Conservation (phyloP, 1,140 invertebrate genomes). For the Zaprionus africanus region DNA sequence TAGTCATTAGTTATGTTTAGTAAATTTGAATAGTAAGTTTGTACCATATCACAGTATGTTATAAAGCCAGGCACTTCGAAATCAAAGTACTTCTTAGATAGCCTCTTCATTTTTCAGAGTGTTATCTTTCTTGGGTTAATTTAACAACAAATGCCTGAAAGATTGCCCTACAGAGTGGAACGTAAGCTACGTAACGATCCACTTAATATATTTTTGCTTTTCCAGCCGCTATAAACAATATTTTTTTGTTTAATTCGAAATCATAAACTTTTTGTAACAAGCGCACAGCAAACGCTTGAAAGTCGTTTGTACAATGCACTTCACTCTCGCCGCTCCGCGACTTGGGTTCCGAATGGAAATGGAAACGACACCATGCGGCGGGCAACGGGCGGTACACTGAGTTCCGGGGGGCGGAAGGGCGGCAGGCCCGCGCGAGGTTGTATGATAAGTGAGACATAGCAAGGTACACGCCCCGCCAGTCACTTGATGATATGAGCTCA, state of each 20-base stretch:
- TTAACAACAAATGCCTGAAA: conserved; percentile 19
- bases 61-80: neutral
- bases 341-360: conserved; percentile 44
- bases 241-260: conserved; percentile 81
- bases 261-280: conserved; percentile 80
- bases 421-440: conserved; percentile 35
- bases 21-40: neutral
- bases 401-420: neutral
- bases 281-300: conserved; percentile 76
- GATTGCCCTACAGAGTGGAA: neutral
- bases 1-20: neutral
- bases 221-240: conserved; percentile 63
- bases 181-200: conserved; percentile 26
- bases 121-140: conserved; percentile 31
- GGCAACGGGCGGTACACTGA: conserved; percentile 2
- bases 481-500: conserved; percentile 14
- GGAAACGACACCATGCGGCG: conserved; percentile 6
- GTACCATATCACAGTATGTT: neutral
- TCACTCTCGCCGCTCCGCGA: conserved; percentile 48
- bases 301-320: conserved; percentile 69
- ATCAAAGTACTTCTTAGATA: neutral
- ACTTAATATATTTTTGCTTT: conserved; percentile 63
- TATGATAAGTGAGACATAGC: conserved; percentile 53
- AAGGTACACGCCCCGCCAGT: neutral
- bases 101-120: neutral